Base-by-base conservation (phyloP, 2,888 invertebrate species). In the Noctua fimbriata region DNA sequence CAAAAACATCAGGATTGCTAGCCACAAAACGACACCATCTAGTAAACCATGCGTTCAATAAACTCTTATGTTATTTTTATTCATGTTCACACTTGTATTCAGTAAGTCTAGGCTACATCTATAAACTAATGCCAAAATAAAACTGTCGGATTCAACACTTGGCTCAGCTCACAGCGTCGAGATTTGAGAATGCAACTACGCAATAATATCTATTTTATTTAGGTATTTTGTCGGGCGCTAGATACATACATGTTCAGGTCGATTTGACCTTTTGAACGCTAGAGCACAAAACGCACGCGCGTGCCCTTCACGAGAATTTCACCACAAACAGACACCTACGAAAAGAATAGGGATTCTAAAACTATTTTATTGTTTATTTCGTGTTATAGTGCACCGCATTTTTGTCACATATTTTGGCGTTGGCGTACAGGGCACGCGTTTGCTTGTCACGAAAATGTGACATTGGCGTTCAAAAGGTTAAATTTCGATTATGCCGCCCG, bases 1-100 rank as follows among this genome's bases (percentile, higher is more conserved):
- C n/a, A 47, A n/a, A 44, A n/a, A 67, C n/a, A 67, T 44, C 41
- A 24, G 67, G 67, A 14, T 67, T 44, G 44, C 67, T 67, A 67
- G 67, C 67, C 44, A 44, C 44, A 44, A 67, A n/a, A 44, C n/a
- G 67, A n/a, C 44, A 16, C 16, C 67, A 44, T 67, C 16, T 7
- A 67, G 67, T 67, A 67, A 44, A 67, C 67, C 12, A 44, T 10
- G 5, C 24, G 4, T 24, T 55, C 24, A 9, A 24, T 24, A 52
- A 55, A 55, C 24, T 24, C 49, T 18, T 41, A 41, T 41, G 49
- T 49, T 21, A 52, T 52, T 52, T 52, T 52, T 52, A 52, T 52
- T 52, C 21, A 52, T 52, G 52, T 21, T 41, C 41, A 41, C 41
- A 41, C 41, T 41, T 21, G 21, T 52, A 21, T 52, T 21, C 52